phyloP scores from a whole-genome alignment of 2,888 invertebrate genomes.

The Epicampocera succincta region DNA sequence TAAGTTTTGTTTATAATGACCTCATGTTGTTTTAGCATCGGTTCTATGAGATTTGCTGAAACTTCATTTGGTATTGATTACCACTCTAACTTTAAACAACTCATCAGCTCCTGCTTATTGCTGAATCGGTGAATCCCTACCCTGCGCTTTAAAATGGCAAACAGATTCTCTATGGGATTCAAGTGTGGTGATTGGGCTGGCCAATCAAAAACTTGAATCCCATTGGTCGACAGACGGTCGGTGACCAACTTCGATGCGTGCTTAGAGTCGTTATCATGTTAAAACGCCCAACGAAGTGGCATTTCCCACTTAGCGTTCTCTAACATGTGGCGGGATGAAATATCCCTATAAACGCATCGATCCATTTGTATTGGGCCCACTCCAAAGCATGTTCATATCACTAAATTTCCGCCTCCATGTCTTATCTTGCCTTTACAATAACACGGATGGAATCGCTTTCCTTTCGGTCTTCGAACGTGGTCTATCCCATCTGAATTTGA shows the following conservation, averaged over 20 bases:
- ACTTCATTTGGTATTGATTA: too few species aligned
- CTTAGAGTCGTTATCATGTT: background rate
- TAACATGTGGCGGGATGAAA: too few species aligned
- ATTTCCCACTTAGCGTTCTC: background rate
- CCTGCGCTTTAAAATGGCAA: background rate
- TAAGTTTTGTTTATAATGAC: too few species aligned
- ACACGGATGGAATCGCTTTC: background rate
- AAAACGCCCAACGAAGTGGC: background rate
- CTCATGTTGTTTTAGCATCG: too few species aligned
- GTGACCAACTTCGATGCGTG: background rate
- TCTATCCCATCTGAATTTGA: too few species aligned
- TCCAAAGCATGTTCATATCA: background rate
- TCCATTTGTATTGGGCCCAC: background rate
- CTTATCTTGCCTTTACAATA: background rate
- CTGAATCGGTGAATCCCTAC: too few species aligned
- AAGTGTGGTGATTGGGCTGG: background rate
- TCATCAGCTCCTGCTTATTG: too few species aligned
- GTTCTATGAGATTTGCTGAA: too few species aligned
- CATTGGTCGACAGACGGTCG: background rate
- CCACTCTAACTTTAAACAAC: too few species aligned
- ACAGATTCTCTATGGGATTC: background rate
- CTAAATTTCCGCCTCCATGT: background rate
- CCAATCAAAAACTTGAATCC: background rate
- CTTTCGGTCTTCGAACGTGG: background rate
- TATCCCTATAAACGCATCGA: background rate